Evolutionary conservation across 2,797 vertebrate species (phyloP).

Genomic region (Phoebastria nigripes): DNA sequence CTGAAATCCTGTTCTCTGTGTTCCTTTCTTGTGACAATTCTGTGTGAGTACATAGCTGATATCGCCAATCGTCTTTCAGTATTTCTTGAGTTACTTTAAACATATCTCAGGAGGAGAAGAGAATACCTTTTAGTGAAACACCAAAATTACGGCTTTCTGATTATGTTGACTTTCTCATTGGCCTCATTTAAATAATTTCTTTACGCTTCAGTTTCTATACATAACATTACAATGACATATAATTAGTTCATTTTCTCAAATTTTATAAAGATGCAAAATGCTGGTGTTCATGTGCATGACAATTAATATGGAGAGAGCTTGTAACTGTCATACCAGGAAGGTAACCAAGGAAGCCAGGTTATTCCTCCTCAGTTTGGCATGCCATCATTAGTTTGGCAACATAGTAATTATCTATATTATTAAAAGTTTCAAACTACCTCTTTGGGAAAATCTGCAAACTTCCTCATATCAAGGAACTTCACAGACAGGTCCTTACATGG

Average conservation of each 20-base stretch:
- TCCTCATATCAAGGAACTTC: not conserved
- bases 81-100: not conserved
- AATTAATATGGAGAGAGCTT: not conserved
- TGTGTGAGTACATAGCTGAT: not conserved
- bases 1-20: not conserved
- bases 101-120: not conserved
- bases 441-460: not conserved
- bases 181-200: not conserved
- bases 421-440: not conserved
- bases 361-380: not conserved
- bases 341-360: not conserved
- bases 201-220: not conserved
- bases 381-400: not conserved
- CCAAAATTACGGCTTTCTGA: not conserved
- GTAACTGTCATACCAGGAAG: not conserved
- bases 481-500: not conserved
- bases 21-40: not conserved
- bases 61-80: accelerated
- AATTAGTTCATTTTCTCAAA: not conserved
- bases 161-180: not conserved
- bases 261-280: not conserved
- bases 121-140: not conserved
- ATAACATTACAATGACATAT: not conserved
- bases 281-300: not conserved
- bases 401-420: not conserved